phyloP scores from a whole-genome alignment of 2,113 vertebrate genomes.

The Pangasianodon hypophthalmus region DNA sequence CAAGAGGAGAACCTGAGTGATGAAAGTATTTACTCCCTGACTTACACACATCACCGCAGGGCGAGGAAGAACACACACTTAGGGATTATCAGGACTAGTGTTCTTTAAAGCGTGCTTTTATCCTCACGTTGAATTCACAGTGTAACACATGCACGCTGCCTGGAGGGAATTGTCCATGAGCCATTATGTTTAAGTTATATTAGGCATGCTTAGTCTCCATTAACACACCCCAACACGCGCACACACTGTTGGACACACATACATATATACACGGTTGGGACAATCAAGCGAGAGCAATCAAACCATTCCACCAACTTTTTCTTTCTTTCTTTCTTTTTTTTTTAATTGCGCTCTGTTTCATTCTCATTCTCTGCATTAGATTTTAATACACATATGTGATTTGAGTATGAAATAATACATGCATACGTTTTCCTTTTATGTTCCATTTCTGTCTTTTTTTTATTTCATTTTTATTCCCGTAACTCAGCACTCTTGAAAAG shows the following conservation, averaged over 20 bases:
- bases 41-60: neutral
- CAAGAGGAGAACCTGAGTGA: neutral
- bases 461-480: neutral
- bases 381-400: neutral
- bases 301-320: neutral
- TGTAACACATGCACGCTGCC: slow-evolving; percentile 9
- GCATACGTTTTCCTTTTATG: neutral
- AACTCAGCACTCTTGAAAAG: slow-evolving; percentile 12
- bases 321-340: neutral
- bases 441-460: neutral
- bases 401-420: neutral
- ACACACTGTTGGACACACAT: neutral
- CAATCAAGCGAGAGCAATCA: neutral
- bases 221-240: slow-evolving; percentile 8
- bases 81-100: neutral
- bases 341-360: neutral
- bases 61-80: neutral
- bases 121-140: neutral
- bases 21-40: neutral
- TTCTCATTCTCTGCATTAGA: neutral
- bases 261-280: neutral
- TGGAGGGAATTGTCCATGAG: slow-evolving; percentile 13
- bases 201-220: slow-evolving; percentile 29
- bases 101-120: slow-evolving; percentile 21
- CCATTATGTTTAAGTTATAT: slow-evolving; percentile 28